Percentiles rank a stretch among this genome's conserved stretches.
Conservation (phyloP, 2,797 vertebrate genomes). For the Falco biarmicus region DNA sequence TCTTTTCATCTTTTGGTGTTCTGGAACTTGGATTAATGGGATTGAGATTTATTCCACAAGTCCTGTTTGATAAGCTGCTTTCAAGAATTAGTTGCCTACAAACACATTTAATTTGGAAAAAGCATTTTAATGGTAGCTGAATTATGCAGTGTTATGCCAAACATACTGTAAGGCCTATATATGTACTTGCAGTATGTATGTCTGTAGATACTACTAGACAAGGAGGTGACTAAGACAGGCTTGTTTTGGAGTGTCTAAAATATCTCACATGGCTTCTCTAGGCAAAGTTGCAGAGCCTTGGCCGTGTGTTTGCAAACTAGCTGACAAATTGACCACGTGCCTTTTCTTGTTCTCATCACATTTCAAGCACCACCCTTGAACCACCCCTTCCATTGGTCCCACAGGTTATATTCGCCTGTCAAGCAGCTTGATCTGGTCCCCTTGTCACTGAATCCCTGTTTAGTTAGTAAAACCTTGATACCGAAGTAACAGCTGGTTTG, state of each 20-base stretch:
- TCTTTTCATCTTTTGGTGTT: conserved; percentile 51
- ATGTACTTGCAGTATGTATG: neutral
- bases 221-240: neutral
- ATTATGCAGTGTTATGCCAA: neutral
- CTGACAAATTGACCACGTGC: fast-evolving
- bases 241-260: neutral
- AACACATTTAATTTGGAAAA: neutral
- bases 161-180: neutral
- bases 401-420: neutral
- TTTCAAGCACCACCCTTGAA: neutral
- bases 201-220: neutral
- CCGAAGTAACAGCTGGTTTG: neutral
- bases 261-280: neutral
- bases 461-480: neutral
- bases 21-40: conserved; percentile 46
- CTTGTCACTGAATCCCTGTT: neutral
- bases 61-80: conserved; percentile 22
- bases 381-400: neutral
- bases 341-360: neutral
- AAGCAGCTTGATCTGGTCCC: neutral
- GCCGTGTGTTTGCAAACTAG: neutral
- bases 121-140: neutral
- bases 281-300: neutral
- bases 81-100: conserved; percentile 28
- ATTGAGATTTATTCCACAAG: conserved; percentile 25